Evolutionary conservation across 1,140 invertebrate genomes (phyloP).

Genomic region (Phortica variegata): DNA sequence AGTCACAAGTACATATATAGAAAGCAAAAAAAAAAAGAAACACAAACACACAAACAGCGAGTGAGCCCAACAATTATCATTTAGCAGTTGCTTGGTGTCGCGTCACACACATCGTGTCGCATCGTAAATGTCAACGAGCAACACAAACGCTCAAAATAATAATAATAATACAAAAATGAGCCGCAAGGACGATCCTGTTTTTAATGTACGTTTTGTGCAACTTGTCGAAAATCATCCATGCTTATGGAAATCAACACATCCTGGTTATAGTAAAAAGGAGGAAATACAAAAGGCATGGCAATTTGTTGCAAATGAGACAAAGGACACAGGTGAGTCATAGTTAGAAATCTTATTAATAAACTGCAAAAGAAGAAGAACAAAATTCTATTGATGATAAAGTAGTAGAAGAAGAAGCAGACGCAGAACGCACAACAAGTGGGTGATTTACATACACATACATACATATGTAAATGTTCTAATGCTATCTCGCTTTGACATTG

Average conservation of each 20-base stretch:
- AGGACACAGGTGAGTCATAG: slow-evolving; percentile 47
- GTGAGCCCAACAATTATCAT: neutral
- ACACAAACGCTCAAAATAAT: slow-evolving; percentile 1
- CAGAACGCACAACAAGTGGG: no score
- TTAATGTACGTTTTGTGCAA: slow-evolving; percentile 52
- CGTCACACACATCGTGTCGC: neutral
- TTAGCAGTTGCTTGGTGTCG: neutral
- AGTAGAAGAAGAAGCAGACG: no score
- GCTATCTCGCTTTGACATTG: no score
- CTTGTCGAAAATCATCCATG: slow-evolving; percentile 45
- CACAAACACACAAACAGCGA: neutral
- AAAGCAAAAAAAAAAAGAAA: neutral
- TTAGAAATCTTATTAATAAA: no score
- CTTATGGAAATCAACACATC: slow-evolving; percentile 48
- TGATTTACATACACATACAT: no score
- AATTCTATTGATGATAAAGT: no score
- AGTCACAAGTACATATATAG: no score
- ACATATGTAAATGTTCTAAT: no score
- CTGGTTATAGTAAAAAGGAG: slow-evolving; percentile 52
- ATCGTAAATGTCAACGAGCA: slow-evolving; percentile 29
- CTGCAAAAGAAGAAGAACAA: no score
- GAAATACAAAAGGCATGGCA: slow-evolving; percentile 51
- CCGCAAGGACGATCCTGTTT: slow-evolving; percentile 54
- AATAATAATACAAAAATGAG: slow-evolving; percentile 21
- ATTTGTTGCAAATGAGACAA: slow-evolving; percentile 51